Percentiles rank a stretch among this genome's conserved stretches.
phyloP scores from a whole-genome alignment of 1,140 invertebrate genomes.

The Kradibia gibbosae region DNA sequence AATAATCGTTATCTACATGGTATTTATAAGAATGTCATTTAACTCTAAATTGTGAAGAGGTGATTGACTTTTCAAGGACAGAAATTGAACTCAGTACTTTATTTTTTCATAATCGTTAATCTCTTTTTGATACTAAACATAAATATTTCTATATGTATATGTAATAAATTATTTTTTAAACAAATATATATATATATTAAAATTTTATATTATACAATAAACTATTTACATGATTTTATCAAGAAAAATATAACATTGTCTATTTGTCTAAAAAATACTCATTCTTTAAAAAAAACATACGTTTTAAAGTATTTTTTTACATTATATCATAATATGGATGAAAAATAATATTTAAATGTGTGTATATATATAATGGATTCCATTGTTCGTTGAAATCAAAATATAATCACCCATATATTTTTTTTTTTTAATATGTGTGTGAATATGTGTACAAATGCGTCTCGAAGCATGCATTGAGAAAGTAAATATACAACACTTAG shows the following conservation, averaged over 20 bases:
- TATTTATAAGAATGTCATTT: too few species aligned
- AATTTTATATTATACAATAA: background rate
- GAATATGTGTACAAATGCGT: background rate
- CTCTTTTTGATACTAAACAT: too few species aligned
- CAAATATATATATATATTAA: too few species aligned
- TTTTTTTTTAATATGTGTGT: background rate
- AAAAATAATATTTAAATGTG: background rate
- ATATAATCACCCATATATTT: background rate
- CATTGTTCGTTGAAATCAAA: background rate
- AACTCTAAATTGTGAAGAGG: too few species aligned
- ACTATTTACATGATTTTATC: background rate
- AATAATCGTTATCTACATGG: too few species aligned
- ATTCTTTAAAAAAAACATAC: background rate
- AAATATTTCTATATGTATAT: too few species aligned
- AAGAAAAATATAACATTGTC: background rate
- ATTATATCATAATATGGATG: background rate
- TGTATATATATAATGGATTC: background rate
- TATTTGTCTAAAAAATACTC: background rate
- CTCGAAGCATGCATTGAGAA: background rate
- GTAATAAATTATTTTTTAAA: too few species aligned
- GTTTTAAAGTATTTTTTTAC: background rate
- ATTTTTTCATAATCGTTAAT: too few species aligned
- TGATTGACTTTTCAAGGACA: too few species aligned
- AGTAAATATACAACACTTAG: background rate
- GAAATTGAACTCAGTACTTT: too few species aligned